phyloP scores from a whole-genome alignment of 2,113 vertebrate species.

The Semicossyphus pulcher region DNA sequence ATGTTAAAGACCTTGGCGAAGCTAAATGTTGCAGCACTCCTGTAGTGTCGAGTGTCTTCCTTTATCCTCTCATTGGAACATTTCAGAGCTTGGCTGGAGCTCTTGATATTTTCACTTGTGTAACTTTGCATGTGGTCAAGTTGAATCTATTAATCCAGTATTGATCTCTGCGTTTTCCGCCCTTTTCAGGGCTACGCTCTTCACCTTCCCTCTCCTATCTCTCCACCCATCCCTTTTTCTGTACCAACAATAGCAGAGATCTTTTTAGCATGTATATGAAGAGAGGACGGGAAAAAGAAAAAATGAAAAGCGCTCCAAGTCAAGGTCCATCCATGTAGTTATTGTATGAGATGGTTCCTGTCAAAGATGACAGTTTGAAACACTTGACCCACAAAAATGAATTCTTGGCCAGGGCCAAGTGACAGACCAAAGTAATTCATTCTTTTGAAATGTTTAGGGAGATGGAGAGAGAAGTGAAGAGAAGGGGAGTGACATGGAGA shows the following conservation, averaged over 20 bases:
- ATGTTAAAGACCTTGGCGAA: conserved; percentile 76
- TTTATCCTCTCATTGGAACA: conserved; percentile 20
- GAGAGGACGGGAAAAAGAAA: conserved; percentile 17
- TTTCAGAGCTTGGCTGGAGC: not conserved
- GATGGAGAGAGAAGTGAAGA: conserved; percentile 70
- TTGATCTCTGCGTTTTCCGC: conserved; percentile 53
- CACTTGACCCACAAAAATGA: conserved; percentile 86
- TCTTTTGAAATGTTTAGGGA: conserved; percentile 79
- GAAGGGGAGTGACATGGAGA: conserved; percentile 62
- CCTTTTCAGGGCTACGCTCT: conserved; percentile 37
- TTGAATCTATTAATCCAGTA: conserved; percentile 63
- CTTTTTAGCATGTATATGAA: conserved; percentile 74
- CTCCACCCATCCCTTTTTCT: conserved; percentile 20
- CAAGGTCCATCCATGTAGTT: conserved; percentile 81
- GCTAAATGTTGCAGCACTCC: conserved; percentile 68
- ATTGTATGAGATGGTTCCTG: conserved; percentile 83
- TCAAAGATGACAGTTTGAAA: conserved; percentile 85
- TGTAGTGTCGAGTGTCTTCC: conserved; percentile 54
- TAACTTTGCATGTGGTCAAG: conserved; percentile 50
- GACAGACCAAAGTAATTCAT: conserved; percentile 82
- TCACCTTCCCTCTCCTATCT: conserved; percentile 18
- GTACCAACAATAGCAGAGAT: conserved; percentile 45
- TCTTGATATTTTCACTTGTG: conserved; percentile 29
- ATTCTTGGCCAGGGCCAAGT: conserved; percentile 83
- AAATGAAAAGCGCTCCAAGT: conserved; percentile 63